phyloP scores from a whole-genome alignment of 2,113 vertebrate species.

The Hymenochirus boettgeri region DNA sequence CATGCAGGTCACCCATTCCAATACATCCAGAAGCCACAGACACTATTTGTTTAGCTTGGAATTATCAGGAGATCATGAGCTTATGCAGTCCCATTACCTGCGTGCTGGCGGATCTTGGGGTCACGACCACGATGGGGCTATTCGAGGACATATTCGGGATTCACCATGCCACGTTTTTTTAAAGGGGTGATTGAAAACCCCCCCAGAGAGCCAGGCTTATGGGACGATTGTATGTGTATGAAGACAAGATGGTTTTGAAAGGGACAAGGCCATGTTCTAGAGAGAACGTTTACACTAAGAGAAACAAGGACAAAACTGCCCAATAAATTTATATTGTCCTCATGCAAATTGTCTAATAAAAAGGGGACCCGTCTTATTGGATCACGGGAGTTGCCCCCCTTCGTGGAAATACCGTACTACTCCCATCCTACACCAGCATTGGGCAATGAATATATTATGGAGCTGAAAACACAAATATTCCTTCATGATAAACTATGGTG shows the following conservation, averaged over 20 bases:
- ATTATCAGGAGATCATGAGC: constrained; percentile 68
- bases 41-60: constrained; percentile 79
- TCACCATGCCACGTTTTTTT: constrained; percentile 81
- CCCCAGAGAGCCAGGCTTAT: constrained; percentile 74
- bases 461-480: too few relatives aligned
- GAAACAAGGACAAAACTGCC: too few relatives aligned
- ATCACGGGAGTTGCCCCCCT: too few relatives aligned
- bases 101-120: constrained; percentile 82
- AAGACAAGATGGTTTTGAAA: constrained; percentile 81
- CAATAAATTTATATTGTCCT: too few relatives aligned
- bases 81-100: constrained; percentile 71
- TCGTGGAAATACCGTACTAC: too few relatives aligned
- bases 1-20: constrained; percentile 81
- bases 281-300: constrained; percentile 63
- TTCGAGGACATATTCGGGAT: constrained; percentile 67
- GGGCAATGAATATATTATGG: too few relatives aligned
- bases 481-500: too few relatives aligned
- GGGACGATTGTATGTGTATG: constrained; percentile 75
- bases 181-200: constrained; percentile 85
- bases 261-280: constrained; percentile 73
- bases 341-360: too few relatives aligned
- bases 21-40: constrained; percentile 72
- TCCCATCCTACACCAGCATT: too few relatives aligned
- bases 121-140: constrained; percentile 85
- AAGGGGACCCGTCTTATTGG: too few relatives aligned